Evolutionary conservation across 1,140 invertebrate species (phyloP), one percentile per base, ranked within the genome.

Genomic region (Drosophila bocki): DNA sequence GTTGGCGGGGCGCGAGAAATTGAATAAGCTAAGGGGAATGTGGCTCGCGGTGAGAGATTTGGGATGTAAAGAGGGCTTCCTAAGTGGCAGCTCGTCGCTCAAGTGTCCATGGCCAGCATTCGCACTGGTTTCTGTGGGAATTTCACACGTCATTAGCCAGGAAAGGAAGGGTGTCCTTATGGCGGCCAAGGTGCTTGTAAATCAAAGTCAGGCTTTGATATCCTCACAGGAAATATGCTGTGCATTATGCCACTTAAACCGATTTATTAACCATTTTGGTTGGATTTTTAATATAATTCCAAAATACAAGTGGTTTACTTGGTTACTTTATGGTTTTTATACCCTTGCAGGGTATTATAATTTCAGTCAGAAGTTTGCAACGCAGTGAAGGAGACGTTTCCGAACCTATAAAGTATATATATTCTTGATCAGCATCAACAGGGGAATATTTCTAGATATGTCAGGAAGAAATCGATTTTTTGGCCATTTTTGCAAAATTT

Each of bases 61-160:
- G 42, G 53, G 44, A 39, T 62, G 47, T 33, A 39, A 64, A 37
- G 17, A 29, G 39, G 13, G 11, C 54, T 44, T 60, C 44, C 37
- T 80, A 86, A 86, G 78, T 86, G 79, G 75, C 82, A 63, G 57
- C 47, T 39, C 42, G 65, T 60, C 58, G 65, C 44, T 50, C 47
- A 22, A 32, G 71, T 58, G 69, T 68, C 60, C 75, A 65, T 44
- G 53, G 71, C 61, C 37, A 69, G 59, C 80, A 79, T 65, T 83
- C 67, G 76, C 65, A 56, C 1, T 50, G 54, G 22, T 72, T 71
- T 71, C 75, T 63, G 32, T 56, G 51, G 22, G 71, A 62, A 87
- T 87, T 87, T 87, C 76, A 87, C 83, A 87, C 83, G 53, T 87
- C 83, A 87, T 87, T 87, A 85, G 82, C 64, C 39, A 19, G n/a